Percentiles rank a stretch among this genome's conserved stretches.
Conservation (phyloP, 2,888 invertebrate genomes). For the Drosophila mulleri region DNA sequence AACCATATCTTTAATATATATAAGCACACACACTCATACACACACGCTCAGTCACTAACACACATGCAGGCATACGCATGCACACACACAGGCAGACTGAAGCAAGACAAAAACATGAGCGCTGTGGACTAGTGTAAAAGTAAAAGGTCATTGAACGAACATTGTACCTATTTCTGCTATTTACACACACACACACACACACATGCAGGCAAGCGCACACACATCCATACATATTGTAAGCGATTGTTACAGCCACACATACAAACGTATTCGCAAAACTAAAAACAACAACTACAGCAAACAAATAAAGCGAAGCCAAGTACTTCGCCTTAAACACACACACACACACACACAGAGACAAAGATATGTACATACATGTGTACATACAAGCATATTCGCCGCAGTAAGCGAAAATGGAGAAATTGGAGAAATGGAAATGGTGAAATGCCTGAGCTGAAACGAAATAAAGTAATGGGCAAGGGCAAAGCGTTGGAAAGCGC, state of each 20-base stretch:
- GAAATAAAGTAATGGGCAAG: slow-evolving; percentile 54
- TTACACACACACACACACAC: slow-evolving; percentile 41
- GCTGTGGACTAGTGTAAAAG: slow-evolving; percentile 66
- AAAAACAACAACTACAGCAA: slow-evolving; percentile 44
- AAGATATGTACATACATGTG: background rate
- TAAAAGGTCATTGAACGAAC: slow-evolving; percentile 79
- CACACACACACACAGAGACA: background rate
- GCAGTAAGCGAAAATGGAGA: slow-evolving; percentile 68
- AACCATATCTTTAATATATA: slow-evolving; percentile 63
- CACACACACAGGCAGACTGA: slow-evolving; percentile 16
- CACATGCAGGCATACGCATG: slow-evolving; percentile 12
- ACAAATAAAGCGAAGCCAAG: slow-evolving; percentile 39
- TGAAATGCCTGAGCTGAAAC: slow-evolving; percentile 38
- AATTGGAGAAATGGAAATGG: slow-evolving; percentile 68
- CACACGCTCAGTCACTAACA: background rate
- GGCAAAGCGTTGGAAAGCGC: slow-evolving; percentile 54
- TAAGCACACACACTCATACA: slow-evolving; percentile 22
- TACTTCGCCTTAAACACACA: slow-evolving; percentile 42
- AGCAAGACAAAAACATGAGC: slow-evolving; percentile 42
- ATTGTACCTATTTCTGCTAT: slow-evolving; percentile 77
- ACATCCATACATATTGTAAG: slow-evolving; percentile 10
- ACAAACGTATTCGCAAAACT: slow-evolving; percentile 40
- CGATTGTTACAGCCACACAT: slow-evolving; percentile 34
- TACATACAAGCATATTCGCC: slow-evolving; percentile 36
- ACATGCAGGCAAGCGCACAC: slow-evolving; percentile 16